phyloP scores from a whole-genome alignment of 2,888 invertebrate species.

The Mactromeris polynyma region DNA sequence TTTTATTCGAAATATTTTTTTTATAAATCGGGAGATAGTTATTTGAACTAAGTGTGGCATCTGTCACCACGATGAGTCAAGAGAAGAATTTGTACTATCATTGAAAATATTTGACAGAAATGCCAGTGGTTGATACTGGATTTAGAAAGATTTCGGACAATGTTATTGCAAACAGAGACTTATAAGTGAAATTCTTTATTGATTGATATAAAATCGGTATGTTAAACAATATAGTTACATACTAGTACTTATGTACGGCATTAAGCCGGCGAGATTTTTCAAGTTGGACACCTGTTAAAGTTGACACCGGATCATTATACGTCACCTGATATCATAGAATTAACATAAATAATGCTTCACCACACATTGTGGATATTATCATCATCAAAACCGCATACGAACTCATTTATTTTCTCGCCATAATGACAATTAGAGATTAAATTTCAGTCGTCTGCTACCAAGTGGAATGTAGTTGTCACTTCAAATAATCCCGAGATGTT shows the following conservation, averaged over 20 bases:
- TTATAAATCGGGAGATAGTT: no score
- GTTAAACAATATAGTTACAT: not conserved
- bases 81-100: not conserved
- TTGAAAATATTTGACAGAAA: not conserved
- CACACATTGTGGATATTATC: constrained; percentile 27
- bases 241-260: not conserved
- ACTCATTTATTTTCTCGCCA: constrained; percentile 52
- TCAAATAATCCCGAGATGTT: constrained; percentile 48
- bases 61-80: not conserved
- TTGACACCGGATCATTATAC: constrained; percentile 36
- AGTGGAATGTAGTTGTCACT: constrained; percentile 49
- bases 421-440: constrained; percentile 55
- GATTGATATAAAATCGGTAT: constrained; percentile 1
- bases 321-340: constrained; percentile 11
- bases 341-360: constrained; percentile 28
- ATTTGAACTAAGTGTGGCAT: not conserved
- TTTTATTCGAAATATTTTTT: no score
- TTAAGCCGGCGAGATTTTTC: not conserved
- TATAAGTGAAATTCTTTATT: not conserved
- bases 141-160: constrained; percentile 1
- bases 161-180: not conserved
- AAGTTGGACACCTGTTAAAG: constrained; percentile 26
- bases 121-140: not conserved
- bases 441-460: constrained; percentile 18
- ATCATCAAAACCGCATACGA: constrained; percentile 41